A percentile compares a stretch with the other conserved stretches of the same genome.
These are phyloP conservation scores for Drosophila subobscura DNA, from an alignment of 1,140 invertebrate genomes.

Conservation along the genomic window DNA sequence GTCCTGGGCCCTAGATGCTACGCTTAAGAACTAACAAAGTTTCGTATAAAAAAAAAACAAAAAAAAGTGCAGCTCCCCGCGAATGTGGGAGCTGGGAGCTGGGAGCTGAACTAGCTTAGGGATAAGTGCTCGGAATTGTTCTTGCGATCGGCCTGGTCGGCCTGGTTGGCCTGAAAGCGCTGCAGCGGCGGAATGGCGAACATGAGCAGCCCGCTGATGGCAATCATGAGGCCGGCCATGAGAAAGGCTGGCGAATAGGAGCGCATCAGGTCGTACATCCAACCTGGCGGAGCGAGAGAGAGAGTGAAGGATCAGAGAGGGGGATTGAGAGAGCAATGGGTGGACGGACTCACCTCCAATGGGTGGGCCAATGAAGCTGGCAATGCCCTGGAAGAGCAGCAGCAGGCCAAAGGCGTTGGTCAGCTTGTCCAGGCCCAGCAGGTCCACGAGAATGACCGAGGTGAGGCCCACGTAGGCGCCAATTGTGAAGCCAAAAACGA, in stretches of 20 bases:
- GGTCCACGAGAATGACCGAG: conserved; percentile 94
- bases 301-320: not conserved
- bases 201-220: conserved; percentile 93
- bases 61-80: not conserved
- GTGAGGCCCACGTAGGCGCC: conserved; percentile 97
- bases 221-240: conserved; percentile 92
- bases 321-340: not conserved
- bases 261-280: conserved; percentile 89
- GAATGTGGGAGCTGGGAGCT: no score
- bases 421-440: conserved; percentile 93
- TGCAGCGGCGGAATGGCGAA: conserved; percentile 93
- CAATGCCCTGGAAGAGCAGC: conserved; percentile 95
- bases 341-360: conserved; percentile 88
- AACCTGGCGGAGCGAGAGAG: conserved; percentile 86
- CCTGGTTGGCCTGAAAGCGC: conserved; percentile 78
- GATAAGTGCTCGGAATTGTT: conserved; percentile 57
- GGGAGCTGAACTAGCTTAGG: conserved; percentile 59
- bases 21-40: no score
- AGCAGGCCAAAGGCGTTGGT: conserved; percentile 97
- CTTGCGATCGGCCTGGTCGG: conserved; percentile 45
- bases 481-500: conserved; percentile 93
- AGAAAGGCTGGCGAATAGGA: conserved; percentile 94
- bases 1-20: no score
- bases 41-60: conserved; percentile 31
- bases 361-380: conserved; percentile 94